A percentile compares a stretch with the other conserved stretches of the same genome.
phyloP scores from a whole-genome alignment of 2,113 vertebrate species.

The Craseonycteris thonglongyai region DNA sequence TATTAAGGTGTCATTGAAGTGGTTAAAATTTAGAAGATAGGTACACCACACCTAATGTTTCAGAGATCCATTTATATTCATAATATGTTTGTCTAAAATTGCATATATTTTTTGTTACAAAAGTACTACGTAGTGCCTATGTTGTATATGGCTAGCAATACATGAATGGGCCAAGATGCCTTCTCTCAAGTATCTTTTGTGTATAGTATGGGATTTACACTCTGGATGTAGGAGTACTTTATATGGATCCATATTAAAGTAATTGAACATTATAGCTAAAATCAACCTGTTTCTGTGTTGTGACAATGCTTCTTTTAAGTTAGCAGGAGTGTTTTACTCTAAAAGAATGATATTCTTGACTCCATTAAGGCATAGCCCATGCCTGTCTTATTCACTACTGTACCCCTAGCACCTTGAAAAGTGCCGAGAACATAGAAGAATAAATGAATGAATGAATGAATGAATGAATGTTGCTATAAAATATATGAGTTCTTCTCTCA shows the following conservation, averaged over 20 bases:
- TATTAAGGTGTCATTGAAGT: not conserved
- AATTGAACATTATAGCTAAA: constrained; percentile 9
- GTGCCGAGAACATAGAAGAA: not conserved
- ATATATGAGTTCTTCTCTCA: not conserved
- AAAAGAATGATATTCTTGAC: not conserved
- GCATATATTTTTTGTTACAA: not conserved
- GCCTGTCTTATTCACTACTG: not conserved
- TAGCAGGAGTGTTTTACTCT: not conserved
- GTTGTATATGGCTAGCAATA: not conserved
- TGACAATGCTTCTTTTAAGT: not conserved
- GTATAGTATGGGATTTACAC: not conserved
- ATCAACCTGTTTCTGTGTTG: not conserved
- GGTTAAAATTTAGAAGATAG: not conserved
- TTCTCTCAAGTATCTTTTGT: not conserved
- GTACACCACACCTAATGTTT: not conserved
- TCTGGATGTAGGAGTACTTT: not conserved
- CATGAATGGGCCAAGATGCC: not conserved
- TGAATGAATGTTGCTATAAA: not conserved
- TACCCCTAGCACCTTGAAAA: not conserved
- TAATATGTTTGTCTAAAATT: not conserved
- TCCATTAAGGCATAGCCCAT: not conserved
- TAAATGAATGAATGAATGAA: not conserved
- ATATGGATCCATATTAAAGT: not conserved
- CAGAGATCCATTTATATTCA: not conserved
- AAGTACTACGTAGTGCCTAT: not conserved